Evolutionary conservation across 2,888 invertebrate genomes (phyloP).

Genomic region (Netelia inedita): DNA sequence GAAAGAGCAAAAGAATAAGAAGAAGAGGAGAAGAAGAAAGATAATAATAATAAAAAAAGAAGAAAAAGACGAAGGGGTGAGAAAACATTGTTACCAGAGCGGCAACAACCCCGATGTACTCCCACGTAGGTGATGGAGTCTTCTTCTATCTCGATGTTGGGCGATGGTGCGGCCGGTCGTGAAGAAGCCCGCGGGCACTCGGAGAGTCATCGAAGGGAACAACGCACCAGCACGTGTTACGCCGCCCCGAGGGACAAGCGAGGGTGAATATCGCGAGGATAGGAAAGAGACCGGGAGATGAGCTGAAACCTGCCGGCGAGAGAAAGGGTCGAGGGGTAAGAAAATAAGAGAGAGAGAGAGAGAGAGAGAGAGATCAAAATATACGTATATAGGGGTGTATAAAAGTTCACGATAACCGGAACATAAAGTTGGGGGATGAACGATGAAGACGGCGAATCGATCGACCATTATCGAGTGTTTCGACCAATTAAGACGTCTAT

Average conservation of each 20-base stretch:
- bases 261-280: constrained; percentile 44
- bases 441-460: constrained; percentile 51
- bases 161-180: constrained; percentile 14
- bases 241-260: constrained; percentile 77
- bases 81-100: constrained; percentile 82
- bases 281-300: constrained; percentile 32
- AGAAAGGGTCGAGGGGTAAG: constrained; percentile 36
- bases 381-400: constrained; percentile 65
- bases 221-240: constrained; percentile 76
- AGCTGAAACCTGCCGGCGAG: constrained; percentile 1
- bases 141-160: constrained; percentile 47
- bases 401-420: background rate
- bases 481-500: background rate
- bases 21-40: background rate
- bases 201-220: constrained; percentile 63
- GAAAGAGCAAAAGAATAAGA: constrained; percentile 76
- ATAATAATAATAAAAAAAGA: too few species aligned
- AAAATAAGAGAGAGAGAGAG: too few species aligned
- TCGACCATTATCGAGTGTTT: constrained; percentile 5
- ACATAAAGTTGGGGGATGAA: constrained; percentile 52
- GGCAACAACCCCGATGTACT: constrained; percentile 78
- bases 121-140: constrained; percentile 51
- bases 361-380: constrained; percentile 69
- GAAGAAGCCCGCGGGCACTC: constrained; percentile 64
- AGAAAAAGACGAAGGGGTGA: constrained; percentile 73